Evolutionary conservation across 1,140 invertebrate genomes (phyloP), one percentile per base, ranked within the genome.

Genomic region (Drosophila sp.): DNA sequence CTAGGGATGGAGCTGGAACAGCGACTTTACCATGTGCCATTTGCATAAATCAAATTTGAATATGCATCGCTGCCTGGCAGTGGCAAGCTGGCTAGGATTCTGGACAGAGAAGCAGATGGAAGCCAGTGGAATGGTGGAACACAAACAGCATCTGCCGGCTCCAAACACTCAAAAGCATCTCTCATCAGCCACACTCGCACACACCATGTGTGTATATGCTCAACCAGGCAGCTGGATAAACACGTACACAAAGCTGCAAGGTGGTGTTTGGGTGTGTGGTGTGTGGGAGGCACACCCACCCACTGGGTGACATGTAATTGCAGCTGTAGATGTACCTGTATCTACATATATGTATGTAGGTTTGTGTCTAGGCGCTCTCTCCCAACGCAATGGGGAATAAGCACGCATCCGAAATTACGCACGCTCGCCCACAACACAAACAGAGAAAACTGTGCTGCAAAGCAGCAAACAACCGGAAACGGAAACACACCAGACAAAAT

Each of bases 1-100:
- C 68, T 41, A 35, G 35, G 17, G 27, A 32, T 27, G 29, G 47
- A 25, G 2, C 41, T 17, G 35, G 29, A 64, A 4, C 44, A 38
- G 25, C 60, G 72, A 11, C 56, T 25, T 60, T 60, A 23, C 61
- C 79, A 72, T 79, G 74, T 86, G 72, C 72, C 76, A 86, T 87
- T 87, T 87, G 84, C 84, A 87, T 87, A 87, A 87, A 87, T 87
- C 84, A 87, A 87, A 87, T 87, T 83, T 75, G 84, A 84, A 89
- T 87, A 89, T 87, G 84, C 84, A 89, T 83, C 81, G 83, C 79
- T 76, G 76, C 55, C 72, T 81, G 71, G 44, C 62, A 76, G 41
- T 56, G 72, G 75, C 75, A 76, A 55, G 58, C 44, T 54, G 61
- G 35, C n/a, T 38, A 62, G 8, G 47, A 55, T 47, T 27, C 17